Evolutionary conservation across 2,797 vertebrate species (phyloP).

Genomic region (Hipposideros larvatus): DNA sequence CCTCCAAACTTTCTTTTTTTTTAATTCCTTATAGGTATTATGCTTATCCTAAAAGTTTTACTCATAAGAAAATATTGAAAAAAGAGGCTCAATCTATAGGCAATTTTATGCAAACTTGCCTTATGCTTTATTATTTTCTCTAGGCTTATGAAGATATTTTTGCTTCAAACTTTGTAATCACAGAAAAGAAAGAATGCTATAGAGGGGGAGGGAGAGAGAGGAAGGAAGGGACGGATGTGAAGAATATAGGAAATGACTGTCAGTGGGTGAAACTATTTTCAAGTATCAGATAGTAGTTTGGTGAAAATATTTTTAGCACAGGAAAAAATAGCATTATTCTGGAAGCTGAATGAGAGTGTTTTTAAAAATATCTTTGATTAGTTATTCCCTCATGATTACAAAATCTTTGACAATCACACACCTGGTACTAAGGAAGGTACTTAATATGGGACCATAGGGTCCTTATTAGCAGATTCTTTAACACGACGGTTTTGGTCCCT

Average conservation of each 20-base stretch:
- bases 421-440: conserved; percentile 80
- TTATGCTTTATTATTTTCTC: neutral
- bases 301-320: conserved; percentile 71
- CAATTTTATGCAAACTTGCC: neutral
- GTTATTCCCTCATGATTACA: conserved; percentile 79
- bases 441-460: conserved; percentile 85
- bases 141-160: conserved; percentile 1
- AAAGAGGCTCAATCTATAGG: neutral
- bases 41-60: neutral
- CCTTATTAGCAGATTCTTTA: conserved; percentile 88
- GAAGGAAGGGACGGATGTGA: neutral
- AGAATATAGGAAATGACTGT: neutral
- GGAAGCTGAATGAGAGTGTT: conserved; percentile 83
- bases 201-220: neutral
- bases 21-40: neutral
- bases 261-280: neutral
- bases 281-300: conserved; percentile 37
- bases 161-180: neutral
- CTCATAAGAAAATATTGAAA: neutral
- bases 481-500: conserved; percentile 84
- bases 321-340: conserved; percentile 72
- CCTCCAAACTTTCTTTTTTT: neutral
- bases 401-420: conserved; percentile 82
- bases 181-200: neutral
- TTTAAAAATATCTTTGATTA: conserved; percentile 82